Conservation (phyloP, 1,140 invertebrate species). For the Procambarus virginalis region DNA sequence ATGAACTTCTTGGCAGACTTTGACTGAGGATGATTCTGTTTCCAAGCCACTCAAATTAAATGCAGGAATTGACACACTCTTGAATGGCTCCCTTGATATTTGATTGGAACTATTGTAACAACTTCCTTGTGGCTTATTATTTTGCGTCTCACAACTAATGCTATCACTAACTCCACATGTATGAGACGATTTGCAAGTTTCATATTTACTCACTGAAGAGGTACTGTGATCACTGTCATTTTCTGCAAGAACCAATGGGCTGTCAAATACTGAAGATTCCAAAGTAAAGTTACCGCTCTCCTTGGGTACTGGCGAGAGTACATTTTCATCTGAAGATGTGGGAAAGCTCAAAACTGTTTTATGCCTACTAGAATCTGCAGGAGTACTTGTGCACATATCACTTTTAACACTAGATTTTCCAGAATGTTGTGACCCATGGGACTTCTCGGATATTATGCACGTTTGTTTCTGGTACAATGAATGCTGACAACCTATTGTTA, state of each 20-base stretch:
- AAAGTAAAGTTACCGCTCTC: not conserved
- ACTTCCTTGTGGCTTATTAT: not conserved
- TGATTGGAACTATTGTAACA: not conserved
- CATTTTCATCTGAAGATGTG: slow-evolving; percentile 14
- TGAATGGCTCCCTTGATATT: not conserved
- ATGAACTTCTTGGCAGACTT: not conserved
- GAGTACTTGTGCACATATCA: slow-evolving; percentile 25
- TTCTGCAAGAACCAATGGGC: not conserved
- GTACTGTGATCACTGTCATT: not conserved
- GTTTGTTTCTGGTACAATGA: not conserved
- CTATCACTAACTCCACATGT: not conserved
- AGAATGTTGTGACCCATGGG: not conserved
- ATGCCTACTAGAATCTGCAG: not conserved
- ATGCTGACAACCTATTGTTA: not conserved
- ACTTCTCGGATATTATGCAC: not conserved
- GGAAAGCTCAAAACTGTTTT: not conserved
- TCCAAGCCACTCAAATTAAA: not conserved
- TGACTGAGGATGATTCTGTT: not conserved
- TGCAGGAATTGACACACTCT: not conserved
- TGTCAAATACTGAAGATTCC: slow-evolving; percentile 21
- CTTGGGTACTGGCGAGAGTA: slow-evolving; percentile 19
- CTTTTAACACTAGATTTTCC: slow-evolving; percentile 17
- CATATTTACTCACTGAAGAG: slow-evolving; percentile 21
- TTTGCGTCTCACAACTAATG: not conserved
- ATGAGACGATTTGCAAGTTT: slow-evolving; percentile 5